Conservation (phyloP, 2,888 invertebrate genomes). For the Andrena minutula region DNA sequence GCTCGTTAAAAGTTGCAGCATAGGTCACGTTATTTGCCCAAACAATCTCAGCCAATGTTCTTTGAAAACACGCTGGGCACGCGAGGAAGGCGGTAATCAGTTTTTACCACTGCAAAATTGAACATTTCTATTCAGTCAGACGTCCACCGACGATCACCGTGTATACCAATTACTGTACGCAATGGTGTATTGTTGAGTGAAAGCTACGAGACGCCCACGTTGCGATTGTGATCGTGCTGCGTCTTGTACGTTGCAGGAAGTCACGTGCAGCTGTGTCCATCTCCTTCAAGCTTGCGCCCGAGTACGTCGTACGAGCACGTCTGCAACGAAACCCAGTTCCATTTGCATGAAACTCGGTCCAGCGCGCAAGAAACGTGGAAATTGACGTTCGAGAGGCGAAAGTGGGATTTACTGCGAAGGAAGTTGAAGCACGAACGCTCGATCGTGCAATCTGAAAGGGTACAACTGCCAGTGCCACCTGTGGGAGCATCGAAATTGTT, state of each 20-base stretch:
- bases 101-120: slow-evolving; percentile 20
- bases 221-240: slow-evolving; percentile 48
- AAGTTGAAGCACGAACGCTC: neutral
- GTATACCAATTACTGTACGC: slow-evolving; percentile 56
- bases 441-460: neutral
- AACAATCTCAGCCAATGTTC: neutral
- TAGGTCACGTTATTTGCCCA: neutral
- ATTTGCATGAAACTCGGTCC: slow-evolving; percentile 40
- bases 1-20: too few relatives aligned
- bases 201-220: slow-evolving; percentile 66
- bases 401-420: slow-evolving; percentile 19
- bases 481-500: neutral
- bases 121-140: slow-evolving; percentile 43
- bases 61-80: neutral
- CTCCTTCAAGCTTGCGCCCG: slow-evolving; percentile 30
- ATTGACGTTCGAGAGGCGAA: slow-evolving; percentile 28
- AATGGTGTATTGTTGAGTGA: slow-evolving; percentile 62
- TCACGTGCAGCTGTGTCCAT: slow-evolving; percentile 57
- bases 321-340: slow-evolving; percentile 41
- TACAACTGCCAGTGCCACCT: neutral
- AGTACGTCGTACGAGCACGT: slow-evolving; percentile 31
- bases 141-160: slow-evolving; percentile 13
- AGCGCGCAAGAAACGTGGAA: neutral
- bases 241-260: slow-evolving; percentile 58
- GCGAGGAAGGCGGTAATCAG: neutral